Base-by-base conservation (phyloP, 1,140 invertebrate species). In the Drosophila takahashii region DNA sequence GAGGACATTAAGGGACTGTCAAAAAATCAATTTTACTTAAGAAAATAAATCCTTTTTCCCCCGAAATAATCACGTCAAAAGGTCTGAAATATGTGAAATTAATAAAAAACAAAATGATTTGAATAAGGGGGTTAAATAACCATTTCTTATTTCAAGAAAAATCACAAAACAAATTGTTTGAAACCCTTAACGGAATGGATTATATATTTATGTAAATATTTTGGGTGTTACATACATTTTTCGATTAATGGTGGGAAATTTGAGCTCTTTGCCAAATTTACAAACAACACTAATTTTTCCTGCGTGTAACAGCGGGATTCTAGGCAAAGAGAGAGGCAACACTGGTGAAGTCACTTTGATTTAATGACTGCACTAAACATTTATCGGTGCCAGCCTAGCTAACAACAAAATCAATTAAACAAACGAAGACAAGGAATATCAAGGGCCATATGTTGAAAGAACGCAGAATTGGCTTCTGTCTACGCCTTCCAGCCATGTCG, bases 401-500 rank as follows among this genome's bases (percentile, higher is more conserved):
- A 78, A 78, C 76, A 78, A 59, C 74, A 72, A 72, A 78, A 78
- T 78, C 76, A 78, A 78, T 78, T 78, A 78, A 76, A 77, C 50
- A 69, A 70, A 78, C 51, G 39, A 34, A 56, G 48, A 50, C 58
- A 32, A n/a, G 9, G 18, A 6, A 4, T 8, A 10, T 10, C 58
- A 34, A 51, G 48, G 29, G 48, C 29, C 10, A n/a, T 39, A n/a
- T 67, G 61, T 29, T 48, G 13, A 56, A 26, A 34, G 57, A 71
- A 47, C 48, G 39, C 51, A 27, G 48, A 37, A 41, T 29, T 18
- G 48, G 29, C 70, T 47, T 53, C 42, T 53, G 41, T 41, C 29
- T 47, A 56, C 37, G 51, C 72, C 60, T 72, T 56, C 29, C 45
- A 32, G 37, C 39, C 42, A 60, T 60, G 66, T 72, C 76, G 71